phyloP scores from a whole-genome alignment of 2,888 invertebrate genomes.

The Brassicogethes aeneus region DNA sequence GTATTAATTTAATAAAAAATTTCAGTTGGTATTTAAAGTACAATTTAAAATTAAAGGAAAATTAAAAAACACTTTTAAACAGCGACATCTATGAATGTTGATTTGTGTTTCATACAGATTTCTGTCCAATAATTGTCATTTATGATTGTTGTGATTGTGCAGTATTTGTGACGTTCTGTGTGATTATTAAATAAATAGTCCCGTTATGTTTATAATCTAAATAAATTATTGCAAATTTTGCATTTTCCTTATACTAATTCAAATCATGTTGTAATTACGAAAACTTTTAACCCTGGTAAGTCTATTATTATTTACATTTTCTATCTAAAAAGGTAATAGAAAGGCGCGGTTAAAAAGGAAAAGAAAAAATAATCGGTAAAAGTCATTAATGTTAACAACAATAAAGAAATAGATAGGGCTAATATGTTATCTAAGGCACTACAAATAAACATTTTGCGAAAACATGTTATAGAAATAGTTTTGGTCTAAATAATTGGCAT shows the following conservation, averaged over 20 bases:
- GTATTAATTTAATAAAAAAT: too few relatives aligned
- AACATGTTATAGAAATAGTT: conserved; percentile 3
- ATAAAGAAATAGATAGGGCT: too few relatives aligned
- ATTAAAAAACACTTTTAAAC: too few relatives aligned
- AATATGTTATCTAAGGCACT: too few relatives aligned
- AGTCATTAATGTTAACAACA: too few relatives aligned
- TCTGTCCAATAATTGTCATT: neutral
- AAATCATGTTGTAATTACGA: neutral
- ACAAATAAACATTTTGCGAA: too few relatives aligned
- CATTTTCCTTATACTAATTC: neutral
- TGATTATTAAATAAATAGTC: conserved; percentile 5
- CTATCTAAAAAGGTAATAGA: neutral
- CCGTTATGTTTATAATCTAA: conserved; percentile 13
- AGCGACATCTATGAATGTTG: too few relatives aligned
- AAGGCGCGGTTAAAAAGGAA: conserved; percentile 1
- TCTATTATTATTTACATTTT: neutral
- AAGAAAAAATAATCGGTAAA: neutral
- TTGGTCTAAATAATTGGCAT: conserved; percentile 15
- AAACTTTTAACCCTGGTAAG: neutral
- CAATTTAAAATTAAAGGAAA: too few relatives aligned
- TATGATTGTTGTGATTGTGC: conserved; percentile 10
- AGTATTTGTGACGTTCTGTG: conserved; percentile 10
- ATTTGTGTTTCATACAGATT: neutral
- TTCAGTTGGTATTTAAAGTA: too few relatives aligned
- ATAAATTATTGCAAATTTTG: conserved; percentile 5